Percentiles rank a stretch among this genome's conserved stretches.
Conservation (phyloP, 2,797 vertebrate genomes). For the Myotis myotis region DNA sequence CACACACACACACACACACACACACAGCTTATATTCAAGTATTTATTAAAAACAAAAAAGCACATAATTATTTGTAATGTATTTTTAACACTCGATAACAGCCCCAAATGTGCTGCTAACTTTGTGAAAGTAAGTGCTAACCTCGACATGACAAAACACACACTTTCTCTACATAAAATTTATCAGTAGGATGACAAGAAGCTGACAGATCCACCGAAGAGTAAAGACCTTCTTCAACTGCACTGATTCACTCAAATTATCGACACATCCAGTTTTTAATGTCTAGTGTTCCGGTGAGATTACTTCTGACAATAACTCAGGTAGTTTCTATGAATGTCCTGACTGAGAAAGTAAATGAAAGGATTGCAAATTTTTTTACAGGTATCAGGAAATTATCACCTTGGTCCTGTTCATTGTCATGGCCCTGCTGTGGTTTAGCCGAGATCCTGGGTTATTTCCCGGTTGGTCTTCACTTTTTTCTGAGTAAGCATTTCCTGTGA, state of each 20-base stretch:
- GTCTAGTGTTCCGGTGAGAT: neutral
- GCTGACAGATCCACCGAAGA: neutral
- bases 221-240: neutral
- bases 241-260: neutral
- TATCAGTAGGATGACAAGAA: neutral
- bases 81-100: neutral
- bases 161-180: neutral
- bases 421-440: conserved; percentile 93
- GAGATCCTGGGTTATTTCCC: conserved; percentile 92
- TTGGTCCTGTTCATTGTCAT: conserved; percentile 90
- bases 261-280: neutral
- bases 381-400: conserved; percentile 92
- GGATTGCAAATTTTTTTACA: conserved; percentile 75
- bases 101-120: neutral
- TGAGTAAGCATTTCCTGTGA: conserved; percentile 85
- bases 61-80: neutral
- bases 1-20: no score
- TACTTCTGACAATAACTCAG: neutral
- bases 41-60: neutral
- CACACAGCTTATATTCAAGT: neutral
- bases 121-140: neutral
- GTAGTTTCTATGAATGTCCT: neutral
- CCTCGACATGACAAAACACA: neutral
- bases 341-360: conserved; percentile 49
- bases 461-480: conserved; percentile 92